Evolutionary conservation across 2,113 vertebrate genomes (phyloP).

Genomic region (Laticauda laticaudata): DNA sequence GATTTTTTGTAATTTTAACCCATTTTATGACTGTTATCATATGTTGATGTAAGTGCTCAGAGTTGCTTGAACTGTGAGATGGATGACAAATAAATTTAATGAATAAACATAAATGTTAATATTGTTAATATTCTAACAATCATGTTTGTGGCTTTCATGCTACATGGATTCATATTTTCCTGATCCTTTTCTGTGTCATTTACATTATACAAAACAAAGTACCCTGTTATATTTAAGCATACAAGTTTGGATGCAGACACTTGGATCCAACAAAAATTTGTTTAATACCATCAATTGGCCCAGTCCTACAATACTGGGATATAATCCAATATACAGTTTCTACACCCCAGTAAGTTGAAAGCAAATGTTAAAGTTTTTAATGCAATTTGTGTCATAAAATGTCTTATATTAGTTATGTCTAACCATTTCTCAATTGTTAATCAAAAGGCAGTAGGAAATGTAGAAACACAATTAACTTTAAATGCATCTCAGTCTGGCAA

Average conservation of each 20-base stretch:
- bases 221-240: background rate
- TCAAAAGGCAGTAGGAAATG: background rate
- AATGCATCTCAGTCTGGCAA: background rate
- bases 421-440: background rate
- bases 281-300: background rate
- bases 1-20: background rate
- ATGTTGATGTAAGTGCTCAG: background rate
- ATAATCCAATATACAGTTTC: background rate
- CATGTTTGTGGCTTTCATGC: background rate
- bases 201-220: background rate
- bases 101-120: background rate
- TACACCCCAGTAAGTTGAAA: background rate
- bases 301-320: background rate
- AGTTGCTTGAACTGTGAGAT: background rate
- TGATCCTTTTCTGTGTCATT: background rate
- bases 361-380: background rate
- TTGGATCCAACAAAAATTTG: background rate
- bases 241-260: background rate
- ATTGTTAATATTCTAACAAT: background rate
- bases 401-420: background rate
- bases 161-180: background rate
- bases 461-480: background rate
- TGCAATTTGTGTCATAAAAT: background rate
- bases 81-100: background rate
- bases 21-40: background rate